phyloP scores from a whole-genome alignment of 2,888 invertebrate genomes.

The Arge pagana region DNA sequence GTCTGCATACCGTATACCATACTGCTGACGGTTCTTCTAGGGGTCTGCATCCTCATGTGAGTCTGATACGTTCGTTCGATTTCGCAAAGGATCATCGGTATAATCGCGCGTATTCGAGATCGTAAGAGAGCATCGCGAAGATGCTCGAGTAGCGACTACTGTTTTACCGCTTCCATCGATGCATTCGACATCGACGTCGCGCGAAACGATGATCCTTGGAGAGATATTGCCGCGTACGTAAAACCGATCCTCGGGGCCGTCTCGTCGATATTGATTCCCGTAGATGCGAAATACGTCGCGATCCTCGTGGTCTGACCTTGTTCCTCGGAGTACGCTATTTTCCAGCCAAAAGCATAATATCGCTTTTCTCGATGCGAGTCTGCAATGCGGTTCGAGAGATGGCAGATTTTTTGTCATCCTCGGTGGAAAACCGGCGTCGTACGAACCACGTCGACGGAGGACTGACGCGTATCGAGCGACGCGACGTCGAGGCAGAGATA shows the following conservation, averaged over 20 bases:
- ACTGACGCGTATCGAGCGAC: too few species aligned
- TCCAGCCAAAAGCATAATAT: too few species aligned
- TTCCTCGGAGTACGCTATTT: too few species aligned
- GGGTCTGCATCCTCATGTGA: slow-evolving; percentile 43
- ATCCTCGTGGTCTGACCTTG: too few species aligned
- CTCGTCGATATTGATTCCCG: slow-evolving; percentile 6
- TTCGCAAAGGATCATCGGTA: not conserved
- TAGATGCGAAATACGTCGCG: too few species aligned
- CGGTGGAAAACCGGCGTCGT: too few species aligned
- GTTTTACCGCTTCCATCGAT: not conserved
- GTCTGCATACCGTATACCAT: slow-evolving; percentile 48
- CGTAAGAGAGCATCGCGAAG: slow-evolving; percentile 6
- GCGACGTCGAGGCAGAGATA: too few species aligned
- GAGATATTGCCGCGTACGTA: slow-evolving; percentile 6
- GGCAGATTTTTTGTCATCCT: too few species aligned
- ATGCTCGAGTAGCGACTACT: not conserved
- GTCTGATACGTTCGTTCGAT: slow-evolving; percentile 24
- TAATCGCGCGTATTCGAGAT: not conserved
- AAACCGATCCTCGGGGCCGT: slow-evolving; percentile 19
- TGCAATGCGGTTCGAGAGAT: too few species aligned
- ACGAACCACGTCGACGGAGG: too few species aligned
- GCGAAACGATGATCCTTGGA: slow-evolving; percentile 5
- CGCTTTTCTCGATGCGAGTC: too few species aligned
- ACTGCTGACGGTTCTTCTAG: slow-evolving; percentile 43
- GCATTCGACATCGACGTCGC: not conserved